These are phyloP conservation scores for Alces alces DNA, from an alignment of 2,113 vertebrate species.

Conservation along the genomic window DNA sequence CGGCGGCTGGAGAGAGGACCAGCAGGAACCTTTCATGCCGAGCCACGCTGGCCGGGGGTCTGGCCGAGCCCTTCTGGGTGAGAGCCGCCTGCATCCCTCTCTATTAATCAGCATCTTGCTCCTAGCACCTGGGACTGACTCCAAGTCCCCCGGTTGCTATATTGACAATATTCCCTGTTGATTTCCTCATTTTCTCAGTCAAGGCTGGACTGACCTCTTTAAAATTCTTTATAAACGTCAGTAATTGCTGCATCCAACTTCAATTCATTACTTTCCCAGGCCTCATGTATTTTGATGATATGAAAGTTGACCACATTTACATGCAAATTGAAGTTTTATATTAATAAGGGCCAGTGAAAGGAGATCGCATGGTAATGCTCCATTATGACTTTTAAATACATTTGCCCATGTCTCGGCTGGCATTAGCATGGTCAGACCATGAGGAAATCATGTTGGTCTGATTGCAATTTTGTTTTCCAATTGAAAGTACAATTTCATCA, in stretches of 20 bases:
- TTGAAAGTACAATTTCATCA: conserved; percentile 99
- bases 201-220: conserved; percentile 90
- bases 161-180: conserved; percentile 91
- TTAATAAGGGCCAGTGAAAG: conserved; percentile 96
- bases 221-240: conserved; percentile 95
- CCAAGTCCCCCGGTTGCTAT: conserved; percentile 85
- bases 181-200: conserved; percentile 90
- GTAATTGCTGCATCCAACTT: conserved; percentile 95
- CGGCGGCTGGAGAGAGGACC: conserved; percentile 81
- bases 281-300: conserved; percentile 99
- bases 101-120: conserved; percentile 85
- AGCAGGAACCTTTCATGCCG: conserved; percentile 80
- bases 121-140: conserved; percentile 86
- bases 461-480: conserved; percentile 99
- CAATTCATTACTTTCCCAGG: conserved; percentile 93
- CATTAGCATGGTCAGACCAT: conserved; percentile 94
- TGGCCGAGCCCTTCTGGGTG: conserved; percentile 81
- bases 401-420: conserved; percentile 95
- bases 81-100: conserved; percentile 79
- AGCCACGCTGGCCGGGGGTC: conserved; percentile 78
- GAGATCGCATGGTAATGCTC: conserved; percentile 95
- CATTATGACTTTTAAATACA: conserved; percentile 99
- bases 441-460: conserved; percentile 97
- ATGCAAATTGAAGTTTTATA: conserved; percentile 99
- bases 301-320: conserved; percentile 99